phyloP scores from a whole-genome alignment of 2,113 vertebrate genomes.

The Melanerpes aurifrons region DNA sequence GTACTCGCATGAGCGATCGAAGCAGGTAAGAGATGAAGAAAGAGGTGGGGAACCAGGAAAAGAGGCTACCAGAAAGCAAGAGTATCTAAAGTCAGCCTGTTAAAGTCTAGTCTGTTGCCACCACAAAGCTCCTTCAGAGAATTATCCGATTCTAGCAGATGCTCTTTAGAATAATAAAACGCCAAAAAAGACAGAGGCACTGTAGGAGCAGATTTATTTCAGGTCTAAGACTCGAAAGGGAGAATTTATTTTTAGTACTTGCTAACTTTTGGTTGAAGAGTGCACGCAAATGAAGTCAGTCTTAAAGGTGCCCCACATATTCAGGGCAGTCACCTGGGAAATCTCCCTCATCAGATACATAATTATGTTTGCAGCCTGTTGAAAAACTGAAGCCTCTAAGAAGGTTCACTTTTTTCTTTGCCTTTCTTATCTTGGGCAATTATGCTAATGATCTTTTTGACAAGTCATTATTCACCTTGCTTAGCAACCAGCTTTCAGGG shows the following conservation, averaged over 20 bases:
- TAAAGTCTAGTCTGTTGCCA: constrained; percentile 39
- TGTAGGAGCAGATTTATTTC: constrained; percentile 54
- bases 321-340: constrained; percentile 74
- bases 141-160: constrained; percentile 50
- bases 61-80: constrained; percentile 63
- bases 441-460: constrained; percentile 55
- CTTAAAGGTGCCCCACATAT: constrained; percentile 71
- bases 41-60: constrained; percentile 62
- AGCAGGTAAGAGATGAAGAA: constrained; percentile 64
- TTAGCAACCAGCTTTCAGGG: constrained; percentile 18
- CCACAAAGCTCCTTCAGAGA: constrained; percentile 47
- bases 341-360: constrained; percentile 55
- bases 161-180: constrained; percentile 54
- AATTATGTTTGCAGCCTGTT: constrained; percentile 64
- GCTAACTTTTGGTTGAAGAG: constrained; percentile 62
- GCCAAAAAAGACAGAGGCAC: background rate
- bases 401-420: constrained; percentile 9
- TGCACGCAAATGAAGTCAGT: background rate
- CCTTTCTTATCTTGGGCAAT: constrained; percentile 46
- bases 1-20: constrained; percentile 84
- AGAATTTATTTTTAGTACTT: constrained; percentile 78
- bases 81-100: constrained; percentile 57
- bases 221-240: constrained; percentile 55
- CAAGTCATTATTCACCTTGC: constrained; percentile 48
- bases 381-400: background rate